Evolutionary conservation across 2,797 vertebrate genomes (phyloP).

Genomic region (Nyctibius grandis): DNA sequence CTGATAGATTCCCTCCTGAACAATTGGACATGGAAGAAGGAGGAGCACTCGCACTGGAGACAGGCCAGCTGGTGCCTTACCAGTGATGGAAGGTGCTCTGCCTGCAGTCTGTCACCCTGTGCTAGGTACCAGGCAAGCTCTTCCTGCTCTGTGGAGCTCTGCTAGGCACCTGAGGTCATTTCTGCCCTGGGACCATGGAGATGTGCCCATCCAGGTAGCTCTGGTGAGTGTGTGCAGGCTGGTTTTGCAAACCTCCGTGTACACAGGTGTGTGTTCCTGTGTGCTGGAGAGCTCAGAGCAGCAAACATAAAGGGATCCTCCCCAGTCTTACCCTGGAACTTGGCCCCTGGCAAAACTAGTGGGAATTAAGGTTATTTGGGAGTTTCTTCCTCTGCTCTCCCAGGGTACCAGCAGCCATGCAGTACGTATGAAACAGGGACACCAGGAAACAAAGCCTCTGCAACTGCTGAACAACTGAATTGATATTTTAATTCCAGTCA

Average conservation of each 20-base stretch:
- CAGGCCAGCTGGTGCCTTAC: neutral
- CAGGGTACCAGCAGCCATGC: neutral
- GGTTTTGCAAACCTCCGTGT: neutral
- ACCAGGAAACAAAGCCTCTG: neutral
- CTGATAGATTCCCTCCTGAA: neutral
- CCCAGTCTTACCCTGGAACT: too few relatives aligned
- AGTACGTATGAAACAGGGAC: neutral
- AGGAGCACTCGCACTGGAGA: neutral
- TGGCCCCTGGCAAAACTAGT: neutral
- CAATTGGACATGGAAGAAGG: neutral
- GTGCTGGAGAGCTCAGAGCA: neutral
- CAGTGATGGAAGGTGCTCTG: neutral
- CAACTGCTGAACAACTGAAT: neutral
- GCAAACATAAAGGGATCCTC: neutral
- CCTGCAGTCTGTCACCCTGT: neutral
- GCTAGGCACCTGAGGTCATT: neutral
- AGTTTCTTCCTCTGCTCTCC: neutral
- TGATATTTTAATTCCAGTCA: neutral
- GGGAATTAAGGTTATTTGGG: neutral
- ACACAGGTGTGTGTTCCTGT: too few relatives aligned
- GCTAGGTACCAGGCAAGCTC: neutral
- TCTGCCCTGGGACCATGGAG: neutral
- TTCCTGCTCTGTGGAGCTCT: neutral
- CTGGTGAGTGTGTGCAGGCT: neutral
- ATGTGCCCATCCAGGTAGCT: neutral